phyloP scores from a whole-genome alignment of 2,888 invertebrate species.

The Thelaira solivaga region DNA sequence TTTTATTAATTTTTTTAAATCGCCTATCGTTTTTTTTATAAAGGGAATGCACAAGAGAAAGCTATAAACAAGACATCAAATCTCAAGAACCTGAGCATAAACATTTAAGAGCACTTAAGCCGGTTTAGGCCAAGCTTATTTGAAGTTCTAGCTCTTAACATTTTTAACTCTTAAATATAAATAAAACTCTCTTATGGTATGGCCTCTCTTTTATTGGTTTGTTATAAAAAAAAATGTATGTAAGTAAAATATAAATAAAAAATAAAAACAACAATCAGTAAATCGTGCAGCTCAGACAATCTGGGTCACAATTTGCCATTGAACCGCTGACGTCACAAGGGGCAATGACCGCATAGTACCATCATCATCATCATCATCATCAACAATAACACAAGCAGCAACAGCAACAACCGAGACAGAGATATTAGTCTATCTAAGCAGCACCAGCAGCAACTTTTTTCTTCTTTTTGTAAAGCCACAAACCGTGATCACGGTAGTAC shows the following conservation, averaged over 20 bases:
- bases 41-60: background rate
- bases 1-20: background rate
- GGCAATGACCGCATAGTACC: constrained; percentile 71
- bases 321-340: constrained; percentile 77
- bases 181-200: constrained; percentile 16
- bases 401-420: constrained; percentile 35
- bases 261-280: constrained; percentile 54
- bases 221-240: constrained; percentile 23
- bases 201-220: constrained; percentile 24
- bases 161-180: constrained; percentile 26
- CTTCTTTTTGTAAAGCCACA: constrained; percentile 63
- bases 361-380: constrained; percentile 66
- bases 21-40: background rate
- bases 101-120: constrained; percentile 36
- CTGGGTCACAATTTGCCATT: constrained; percentile 78
- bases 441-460: constrained; percentile 46
- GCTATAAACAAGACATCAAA: constrained; percentile 17
- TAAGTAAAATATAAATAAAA: constrained; percentile 13
- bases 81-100: constrained; percentile 1
- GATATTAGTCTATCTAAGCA: constrained; percentile 24
- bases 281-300: constrained; percentile 76
- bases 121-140: constrained; percentile 18
- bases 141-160: constrained; percentile 17
- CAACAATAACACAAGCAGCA: constrained; percentile 53
- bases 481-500: constrained; percentile 70